Evolutionary conservation across 2,797 vertebrate species (phyloP), one percentile per base, ranked within the genome.

Genomic region (Enteromius unitaeniatus): DNA sequence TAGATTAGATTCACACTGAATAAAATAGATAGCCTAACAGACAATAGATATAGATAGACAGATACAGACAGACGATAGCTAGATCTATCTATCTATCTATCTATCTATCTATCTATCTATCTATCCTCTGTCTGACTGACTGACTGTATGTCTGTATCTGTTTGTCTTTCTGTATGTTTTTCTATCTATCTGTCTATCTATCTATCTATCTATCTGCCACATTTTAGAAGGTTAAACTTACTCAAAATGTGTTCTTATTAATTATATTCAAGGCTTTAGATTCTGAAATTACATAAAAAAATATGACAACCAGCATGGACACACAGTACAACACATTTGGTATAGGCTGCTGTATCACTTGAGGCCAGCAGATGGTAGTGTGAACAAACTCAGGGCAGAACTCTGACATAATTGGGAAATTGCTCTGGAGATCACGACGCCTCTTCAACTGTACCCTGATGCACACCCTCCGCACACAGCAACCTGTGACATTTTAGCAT

Each of bases 351-450:
- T 81, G 42, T 88, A 78, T 42, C 84, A 53, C 42, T 78, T 34
- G 34, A 73, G 69, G 53, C 94, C 94, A 95, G 92, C 86, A 93
- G 95, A 92, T 95, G 95, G 94, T 94, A 95, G 93, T 94, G 91
- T 94, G 94, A 92, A 88, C 94, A 94, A 94, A 90, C 92, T 49
- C 51, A 85, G 37, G 42, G 4, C 11, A 8, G 53, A 31, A 45
- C 26, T 28, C 17, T 83, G 17, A 67, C 53, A 34, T 69, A 68
- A 68, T 55, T 23, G 9, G 51, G 64, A 76, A 76, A 55, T 55
- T 60, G n/a, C 15, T 26, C 28, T 69, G 64, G 28, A 64, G 47
- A 40, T 55, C 47, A 40, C 62, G 28, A 81, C 26, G 31, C 70
- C n/a, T 82, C 21, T 60, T 45, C 37, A 53, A 42, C 72, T 42